These are phyloP conservation scores for Eptatretus atami DNA, from an alignment of 2,797 vertebrate genomes.

Conservation along the genomic window DNA sequence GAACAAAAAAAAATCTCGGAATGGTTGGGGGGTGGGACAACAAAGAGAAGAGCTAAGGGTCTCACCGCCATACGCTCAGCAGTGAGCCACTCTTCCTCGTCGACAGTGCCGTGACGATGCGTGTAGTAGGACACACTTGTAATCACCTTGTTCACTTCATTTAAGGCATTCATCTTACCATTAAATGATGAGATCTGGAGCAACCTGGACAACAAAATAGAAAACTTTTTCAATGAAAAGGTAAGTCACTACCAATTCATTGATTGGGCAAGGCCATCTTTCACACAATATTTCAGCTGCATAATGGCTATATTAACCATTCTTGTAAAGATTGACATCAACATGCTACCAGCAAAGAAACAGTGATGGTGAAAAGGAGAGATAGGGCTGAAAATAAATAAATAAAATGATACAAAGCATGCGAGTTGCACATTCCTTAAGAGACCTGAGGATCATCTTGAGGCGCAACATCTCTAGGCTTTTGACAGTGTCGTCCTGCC, in stretches of 20 bases:
- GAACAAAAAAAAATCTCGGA: no score
- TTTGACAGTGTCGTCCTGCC: slow-evolving; percentile 98
- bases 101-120: slow-evolving; percentile 76
- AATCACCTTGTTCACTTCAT: slow-evolving; percentile 99
- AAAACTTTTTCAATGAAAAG: no score
- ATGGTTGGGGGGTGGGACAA: not conserved
- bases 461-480: slow-evolving; percentile 99
- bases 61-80: slow-evolving; percentile 95
- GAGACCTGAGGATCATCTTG: slow-evolving; percentile 99
- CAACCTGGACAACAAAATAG: slow-evolving; percentile 24
- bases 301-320: no score
- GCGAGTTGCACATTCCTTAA: not conserved
- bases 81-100: slow-evolving; percentile 94
- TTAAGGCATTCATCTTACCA: slow-evolving; percentile 99
- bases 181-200: slow-evolving; percentile 99
- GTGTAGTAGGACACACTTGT: slow-evolving; percentile 97
- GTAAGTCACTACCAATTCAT: no score
- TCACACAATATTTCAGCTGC: no score
- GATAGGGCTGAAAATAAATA: not conserved
- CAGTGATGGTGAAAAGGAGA: not conserved
- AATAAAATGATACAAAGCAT: not conserved
- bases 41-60: slow-evolving; percentile 9
- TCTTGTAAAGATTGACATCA: no score
- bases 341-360: not conserved
- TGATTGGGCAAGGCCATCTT: no score